These are phyloP conservation scores for Melinaea menophilus DNA, from an alignment of 2,888 invertebrate genomes.

Conservation along the genomic window DNA sequence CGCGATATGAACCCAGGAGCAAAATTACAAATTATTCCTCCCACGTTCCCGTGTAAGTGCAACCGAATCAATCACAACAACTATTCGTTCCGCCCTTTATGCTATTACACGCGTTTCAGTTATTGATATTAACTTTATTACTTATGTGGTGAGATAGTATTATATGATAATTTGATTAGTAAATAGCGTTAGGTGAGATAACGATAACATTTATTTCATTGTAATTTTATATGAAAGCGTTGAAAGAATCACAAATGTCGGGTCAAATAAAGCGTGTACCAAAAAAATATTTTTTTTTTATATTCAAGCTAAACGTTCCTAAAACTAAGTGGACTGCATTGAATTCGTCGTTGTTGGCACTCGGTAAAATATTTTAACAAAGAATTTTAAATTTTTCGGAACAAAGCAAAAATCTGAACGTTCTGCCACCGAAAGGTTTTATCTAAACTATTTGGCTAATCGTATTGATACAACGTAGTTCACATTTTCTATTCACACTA, in stretches of 20 bases:
- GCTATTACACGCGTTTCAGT: constrained; percentile 53
- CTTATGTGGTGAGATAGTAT: constrained; percentile 41
- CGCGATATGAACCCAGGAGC: constrained; percentile 36
- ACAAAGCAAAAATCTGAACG: constrained; percentile 8
- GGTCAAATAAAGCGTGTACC: too few relatives aligned
- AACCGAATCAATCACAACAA: constrained; percentile 74
- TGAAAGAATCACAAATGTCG: too few relatives aligned
- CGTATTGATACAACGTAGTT: constrained; percentile 12
- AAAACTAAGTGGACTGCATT: constrained; percentile 9
- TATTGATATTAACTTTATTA: constrained; percentile 59
- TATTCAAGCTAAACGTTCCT: constrained; percentile 3
- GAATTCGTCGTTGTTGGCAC: constrained; percentile 7
- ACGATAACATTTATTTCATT: too few relatives aligned
- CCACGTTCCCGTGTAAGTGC: constrained; percentile 71
- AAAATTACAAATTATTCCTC: constrained; percentile 75
- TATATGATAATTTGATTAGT: constrained; percentile 10
- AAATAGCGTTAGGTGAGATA: too few relatives aligned
- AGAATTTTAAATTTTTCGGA: constrained; percentile 11
- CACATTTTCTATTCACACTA: constrained; percentile 14
- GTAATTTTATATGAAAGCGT: too few relatives aligned
- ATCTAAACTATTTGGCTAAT: constrained; percentile 13
- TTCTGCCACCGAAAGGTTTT: constrained; percentile 6
- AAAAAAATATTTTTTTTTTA: neutral
- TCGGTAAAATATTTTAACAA: constrained; percentile 6
- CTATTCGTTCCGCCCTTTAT: constrained; percentile 62